A percentile compares a stretch with the other conserved stretches of the same genome.
Evolutionary conservation across 2,113 vertebrate genomes (phyloP).

Genomic region (Nerophis lumbriciformis): DNA sequence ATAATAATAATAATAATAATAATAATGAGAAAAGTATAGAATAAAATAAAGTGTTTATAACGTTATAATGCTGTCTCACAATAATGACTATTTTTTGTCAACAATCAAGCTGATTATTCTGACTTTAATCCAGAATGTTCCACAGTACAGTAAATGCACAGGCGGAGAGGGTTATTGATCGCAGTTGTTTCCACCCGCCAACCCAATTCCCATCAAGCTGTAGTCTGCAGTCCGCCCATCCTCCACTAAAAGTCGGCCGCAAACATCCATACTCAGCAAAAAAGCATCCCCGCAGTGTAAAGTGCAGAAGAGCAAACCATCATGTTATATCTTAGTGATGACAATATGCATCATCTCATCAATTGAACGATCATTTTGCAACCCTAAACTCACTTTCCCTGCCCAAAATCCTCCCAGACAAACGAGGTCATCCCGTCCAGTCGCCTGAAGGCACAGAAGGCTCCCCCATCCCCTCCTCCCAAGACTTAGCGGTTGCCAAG

Average conservation of each 20-base stretch:
- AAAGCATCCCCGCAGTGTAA: neutral
- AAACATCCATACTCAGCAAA: neutral
- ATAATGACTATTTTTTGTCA: neutral
- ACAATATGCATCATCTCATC: neutral
- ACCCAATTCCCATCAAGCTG: neutral
- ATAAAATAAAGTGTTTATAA: neutral
- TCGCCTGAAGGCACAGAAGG: slow-evolving; percentile 18
- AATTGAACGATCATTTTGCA: neutral
- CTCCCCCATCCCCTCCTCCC: slow-evolving; percentile 42
- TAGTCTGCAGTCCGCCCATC: neutral
- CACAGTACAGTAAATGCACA: neutral
- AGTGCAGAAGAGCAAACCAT: too few relatives aligned
- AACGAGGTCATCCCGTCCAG: slow-evolving; percentile 40
- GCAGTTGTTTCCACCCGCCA: too few relatives aligned
- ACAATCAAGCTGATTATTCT: neutral
- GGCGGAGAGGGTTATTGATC: neutral
- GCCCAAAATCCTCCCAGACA: neutral
- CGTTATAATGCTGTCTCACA: neutral
- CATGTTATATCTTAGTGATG: too few relatives aligned
- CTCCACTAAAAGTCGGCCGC: neutral
- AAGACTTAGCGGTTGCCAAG: slow-evolving; percentile 61
- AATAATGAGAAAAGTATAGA: too few relatives aligned
- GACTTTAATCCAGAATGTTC: neutral
- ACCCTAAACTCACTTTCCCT: neutral
- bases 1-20: too few relatives aligned